These are phyloP conservation scores for Eulemur albifrons DNA, from an alignment of 2,797 vertebrate species.

Conservation along the genomic window DNA sequence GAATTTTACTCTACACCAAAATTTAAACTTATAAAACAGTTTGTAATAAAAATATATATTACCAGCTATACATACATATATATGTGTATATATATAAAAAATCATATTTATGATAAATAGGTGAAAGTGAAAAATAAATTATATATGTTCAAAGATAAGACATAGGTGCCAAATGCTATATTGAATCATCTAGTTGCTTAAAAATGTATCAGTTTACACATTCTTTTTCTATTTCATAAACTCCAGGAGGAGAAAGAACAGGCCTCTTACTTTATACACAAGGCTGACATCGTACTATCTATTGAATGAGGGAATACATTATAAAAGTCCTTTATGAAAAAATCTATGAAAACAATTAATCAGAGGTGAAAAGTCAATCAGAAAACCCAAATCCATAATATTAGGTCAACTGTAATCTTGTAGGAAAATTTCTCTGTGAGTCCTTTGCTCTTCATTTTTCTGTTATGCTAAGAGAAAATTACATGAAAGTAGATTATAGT, in stretches of 20 bases:
- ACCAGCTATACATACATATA: not conserved
- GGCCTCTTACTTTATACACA: not conserved
- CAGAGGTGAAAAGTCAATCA: conserved; percentile 49
- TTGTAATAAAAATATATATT: not conserved
- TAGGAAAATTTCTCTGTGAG: conserved; percentile 34
- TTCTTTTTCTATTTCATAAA: not conserved
- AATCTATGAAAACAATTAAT: conserved; percentile 60
- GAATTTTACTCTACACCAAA: not conserved
- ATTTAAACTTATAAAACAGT: not conserved
- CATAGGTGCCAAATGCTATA: not conserved
- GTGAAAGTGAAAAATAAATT: not conserved
- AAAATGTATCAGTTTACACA: not conserved
- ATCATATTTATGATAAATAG: not conserved
- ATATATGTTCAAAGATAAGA: not conserved
- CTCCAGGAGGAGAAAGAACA: not conserved
- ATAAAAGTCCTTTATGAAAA: not conserved
- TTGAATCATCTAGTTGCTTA: not conserved
- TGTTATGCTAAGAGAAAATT: conserved; percentile 55
- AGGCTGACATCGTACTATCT: not conserved
- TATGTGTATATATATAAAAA: not conserved
- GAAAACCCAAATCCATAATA: conserved; percentile 38
- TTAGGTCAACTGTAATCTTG: conserved; percentile 41
- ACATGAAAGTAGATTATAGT: conserved; percentile 54
- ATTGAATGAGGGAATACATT: not conserved
- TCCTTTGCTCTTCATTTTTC: conserved; percentile 31